Conservation (phyloP, 1,140 invertebrate genomes). For the Elymnias hypermnestra region DNA sequence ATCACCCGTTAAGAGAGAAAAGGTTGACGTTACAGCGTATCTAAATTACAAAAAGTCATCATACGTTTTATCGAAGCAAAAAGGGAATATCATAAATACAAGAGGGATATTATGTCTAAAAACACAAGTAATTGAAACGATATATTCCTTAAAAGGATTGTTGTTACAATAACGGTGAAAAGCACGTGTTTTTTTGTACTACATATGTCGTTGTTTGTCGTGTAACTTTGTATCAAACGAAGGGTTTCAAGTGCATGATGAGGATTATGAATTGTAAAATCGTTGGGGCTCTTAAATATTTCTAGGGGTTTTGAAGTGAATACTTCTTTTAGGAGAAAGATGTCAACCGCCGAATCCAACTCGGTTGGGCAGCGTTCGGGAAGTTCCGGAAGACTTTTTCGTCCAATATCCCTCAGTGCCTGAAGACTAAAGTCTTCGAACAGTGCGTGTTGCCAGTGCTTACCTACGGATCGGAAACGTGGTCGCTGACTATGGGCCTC, state of each 20-base stretch:
- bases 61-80: not conserved
- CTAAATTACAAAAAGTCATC: not conserved
- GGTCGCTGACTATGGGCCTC: too few species aligned
- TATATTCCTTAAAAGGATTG: not conserved
- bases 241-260: not conserved
- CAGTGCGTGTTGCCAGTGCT: too few species aligned
- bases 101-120: slow-evolving; percentile 1
- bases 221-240: not conserved
- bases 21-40: not conserved
- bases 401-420: too few species aligned
- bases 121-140: not conserved
- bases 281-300: not conserved
- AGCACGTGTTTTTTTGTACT: not conserved
- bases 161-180: not conserved
- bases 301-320: too few species aligned
- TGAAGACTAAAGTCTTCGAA: too few species aligned
- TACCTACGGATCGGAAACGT: too few species aligned
- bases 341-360: too few species aligned
- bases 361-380: too few species aligned
- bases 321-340: too few species aligned
- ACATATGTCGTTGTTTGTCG: not conserved
- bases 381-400: too few species aligned
- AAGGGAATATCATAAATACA: not conserved
- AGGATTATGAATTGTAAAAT: not conserved
- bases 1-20: too few species aligned